Percentiles rank a stretch among this genome's conserved stretches.
Evolutionary conservation across 2,113 vertebrate genomes (phyloP).

Genomic region (Butorides virescens): DNA sequence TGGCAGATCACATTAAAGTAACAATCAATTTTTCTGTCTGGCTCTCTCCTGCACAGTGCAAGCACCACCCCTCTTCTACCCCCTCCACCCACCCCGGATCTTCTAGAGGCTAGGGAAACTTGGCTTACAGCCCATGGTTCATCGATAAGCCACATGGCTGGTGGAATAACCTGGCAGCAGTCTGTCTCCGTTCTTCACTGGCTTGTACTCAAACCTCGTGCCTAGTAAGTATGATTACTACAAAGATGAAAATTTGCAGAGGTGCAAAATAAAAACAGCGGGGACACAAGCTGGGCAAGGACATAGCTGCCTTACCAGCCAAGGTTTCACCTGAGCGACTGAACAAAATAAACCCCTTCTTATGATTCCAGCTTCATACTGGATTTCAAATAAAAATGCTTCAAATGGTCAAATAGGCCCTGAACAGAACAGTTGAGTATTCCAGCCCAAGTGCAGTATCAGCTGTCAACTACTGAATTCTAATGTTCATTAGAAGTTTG

Average conservation of each 20-base stretch:
- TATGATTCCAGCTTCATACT: rapidly evolving
- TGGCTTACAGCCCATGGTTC: slow-evolving; percentile 16
- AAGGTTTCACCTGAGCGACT: neutral
- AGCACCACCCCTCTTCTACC: neutral
- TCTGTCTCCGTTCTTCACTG: neutral
- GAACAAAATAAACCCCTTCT: neutral
- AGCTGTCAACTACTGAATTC: neutral
- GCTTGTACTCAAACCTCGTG: slow-evolving; percentile 6
- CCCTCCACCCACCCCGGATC: neutral
- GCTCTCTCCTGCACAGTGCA: neutral
- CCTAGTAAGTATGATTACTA: neutral
- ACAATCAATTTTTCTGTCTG: slow-evolving; percentile 69
- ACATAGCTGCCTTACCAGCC: neutral
- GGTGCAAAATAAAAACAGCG: neutral
- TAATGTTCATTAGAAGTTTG: neutral
- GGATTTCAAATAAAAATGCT: neutral
- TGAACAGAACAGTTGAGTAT: rapidly evolving
- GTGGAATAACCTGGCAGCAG: neutral
- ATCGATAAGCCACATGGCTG: slow-evolving; percentile 13
- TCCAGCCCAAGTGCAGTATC: neutral
- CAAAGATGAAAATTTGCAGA: slow-evolving; percentile 16
- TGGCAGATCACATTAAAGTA: slow-evolving; percentile 54
- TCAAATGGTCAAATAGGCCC: neutral
- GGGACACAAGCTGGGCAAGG: neutral
- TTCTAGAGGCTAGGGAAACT: neutral